Evolutionary conservation across 2,113 vertebrate species (phyloP).

Genomic region (Passer domesticus): DNA sequence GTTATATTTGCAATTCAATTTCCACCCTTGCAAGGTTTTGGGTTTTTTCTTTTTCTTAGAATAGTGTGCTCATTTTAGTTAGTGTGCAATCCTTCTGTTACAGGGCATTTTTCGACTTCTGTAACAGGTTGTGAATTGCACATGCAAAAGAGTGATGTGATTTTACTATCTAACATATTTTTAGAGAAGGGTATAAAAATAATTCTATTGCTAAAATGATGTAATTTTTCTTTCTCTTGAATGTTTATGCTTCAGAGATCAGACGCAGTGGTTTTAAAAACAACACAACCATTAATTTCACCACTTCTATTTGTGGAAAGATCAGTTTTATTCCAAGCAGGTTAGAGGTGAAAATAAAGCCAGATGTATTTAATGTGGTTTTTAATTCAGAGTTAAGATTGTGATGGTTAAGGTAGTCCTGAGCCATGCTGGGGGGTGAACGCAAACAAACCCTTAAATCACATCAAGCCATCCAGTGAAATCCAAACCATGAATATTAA

Average conservation of each 20-base stretch:
- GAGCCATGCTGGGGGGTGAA: neutral
- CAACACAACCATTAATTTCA: neutral
- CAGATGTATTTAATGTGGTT: neutral
- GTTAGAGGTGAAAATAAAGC: neutral
- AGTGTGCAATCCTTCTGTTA: neutral
- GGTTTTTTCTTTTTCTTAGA: neutral
- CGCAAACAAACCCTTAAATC: neutral
- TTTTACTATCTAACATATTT: neutral
- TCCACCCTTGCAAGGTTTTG: neutral
- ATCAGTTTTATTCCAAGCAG: neutral
- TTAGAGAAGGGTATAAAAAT: neutral
- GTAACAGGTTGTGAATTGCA: neutral
- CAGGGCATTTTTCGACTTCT: neutral
- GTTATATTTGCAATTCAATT: neutral
- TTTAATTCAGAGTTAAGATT: neutral
- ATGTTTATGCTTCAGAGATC: neutral
- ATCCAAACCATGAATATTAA: neutral
- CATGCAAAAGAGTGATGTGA: neutral
- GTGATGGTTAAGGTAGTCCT: neutral
- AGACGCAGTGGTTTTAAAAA: neutral
- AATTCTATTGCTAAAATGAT: neutral
- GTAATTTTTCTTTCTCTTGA: neutral
- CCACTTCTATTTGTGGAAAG: neutral
- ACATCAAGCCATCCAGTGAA: neutral
- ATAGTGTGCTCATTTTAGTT: neutral